These are phyloP conservation scores for Hydropsyche tenuis DNA, from an alignment of 1,140 invertebrate species.

Conservation along the genomic window DNA sequence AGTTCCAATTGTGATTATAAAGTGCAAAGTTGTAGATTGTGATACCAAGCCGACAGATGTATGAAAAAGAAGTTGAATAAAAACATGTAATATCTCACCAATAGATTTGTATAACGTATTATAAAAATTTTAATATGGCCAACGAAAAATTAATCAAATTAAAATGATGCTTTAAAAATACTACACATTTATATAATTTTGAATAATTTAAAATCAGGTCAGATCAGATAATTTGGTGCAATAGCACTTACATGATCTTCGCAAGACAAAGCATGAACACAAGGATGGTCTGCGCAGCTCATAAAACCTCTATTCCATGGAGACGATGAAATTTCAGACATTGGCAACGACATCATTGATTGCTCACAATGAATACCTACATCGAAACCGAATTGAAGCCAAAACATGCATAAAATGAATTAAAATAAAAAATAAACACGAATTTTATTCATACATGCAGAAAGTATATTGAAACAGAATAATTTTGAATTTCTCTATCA, in stretches of 20 bases:
- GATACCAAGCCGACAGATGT: constrained; percentile 31
- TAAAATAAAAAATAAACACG: constrained; percentile 17
- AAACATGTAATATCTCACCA: no score
- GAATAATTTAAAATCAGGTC: no score
- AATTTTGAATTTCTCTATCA: no score
- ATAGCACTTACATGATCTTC: constrained; percentile 67
- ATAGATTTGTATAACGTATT: no score
- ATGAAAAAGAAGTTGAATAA: constrained; percentile 42
- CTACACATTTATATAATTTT: no score
- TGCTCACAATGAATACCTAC: constrained; percentile 70
- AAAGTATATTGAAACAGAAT: no score
- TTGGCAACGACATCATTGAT: constrained; percentile 55
- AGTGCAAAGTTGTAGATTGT: constrained; percentile 34
- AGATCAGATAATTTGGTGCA: no score
- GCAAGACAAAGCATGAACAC: constrained; percentile 65
- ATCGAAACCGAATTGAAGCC: constrained; percentile 61
- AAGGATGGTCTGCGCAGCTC: constrained; percentile 64
- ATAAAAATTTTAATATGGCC: no score
- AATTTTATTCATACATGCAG: no score
- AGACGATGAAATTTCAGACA: constrained; percentile 64
- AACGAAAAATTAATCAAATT: no score
- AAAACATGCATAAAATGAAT: constrained; percentile 37
- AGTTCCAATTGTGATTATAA: constrained; percentile 43
- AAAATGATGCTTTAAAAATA: no score
- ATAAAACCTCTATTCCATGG: constrained; percentile 63